These are phyloP conservation scores for Ceuthmochares aereus DNA, from an alignment of 2,113 vertebrate species.

Conservation along the genomic window DNA sequence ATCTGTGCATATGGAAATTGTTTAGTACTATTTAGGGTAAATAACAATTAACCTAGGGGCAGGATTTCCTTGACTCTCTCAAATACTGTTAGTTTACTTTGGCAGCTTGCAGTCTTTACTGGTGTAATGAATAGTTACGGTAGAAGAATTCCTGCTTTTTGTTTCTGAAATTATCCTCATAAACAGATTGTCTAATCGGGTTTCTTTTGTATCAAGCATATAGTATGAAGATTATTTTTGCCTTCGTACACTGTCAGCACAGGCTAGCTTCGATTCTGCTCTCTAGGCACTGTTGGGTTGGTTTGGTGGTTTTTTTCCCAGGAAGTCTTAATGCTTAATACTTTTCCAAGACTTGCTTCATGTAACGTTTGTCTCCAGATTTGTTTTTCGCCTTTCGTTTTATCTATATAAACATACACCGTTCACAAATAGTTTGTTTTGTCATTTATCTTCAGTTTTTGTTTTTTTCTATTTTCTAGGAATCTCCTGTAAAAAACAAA, in stretches of 20 bases:
- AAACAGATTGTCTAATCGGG: neutral
- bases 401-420: conserved; percentile 47
- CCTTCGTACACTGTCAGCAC: neutral
- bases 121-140: neutral
- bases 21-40: neutral
- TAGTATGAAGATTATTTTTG: neutral
- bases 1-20: neutral
- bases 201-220: neutral
- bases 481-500: conserved; percentile 76
- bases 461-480: conserved; percentile 75
- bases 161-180: neutral
- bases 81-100: neutral
- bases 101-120: neutral
- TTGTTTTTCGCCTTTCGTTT: conserved; percentile 17
- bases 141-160: neutral
- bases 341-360: neutral
- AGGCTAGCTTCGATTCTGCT: neutral
- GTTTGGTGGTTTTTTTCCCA: neutral
- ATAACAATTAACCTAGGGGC: neutral
- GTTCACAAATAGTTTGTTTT: conserved; percentile 46
- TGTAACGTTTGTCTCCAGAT: conserved; percentile 16
- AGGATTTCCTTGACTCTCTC: neutral
- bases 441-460: conserved; percentile 69
- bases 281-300: neutral
- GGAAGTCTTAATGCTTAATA: neutral